phyloP scores from a whole-genome alignment of 2,888 invertebrate species.

The Andrena marginata region DNA sequence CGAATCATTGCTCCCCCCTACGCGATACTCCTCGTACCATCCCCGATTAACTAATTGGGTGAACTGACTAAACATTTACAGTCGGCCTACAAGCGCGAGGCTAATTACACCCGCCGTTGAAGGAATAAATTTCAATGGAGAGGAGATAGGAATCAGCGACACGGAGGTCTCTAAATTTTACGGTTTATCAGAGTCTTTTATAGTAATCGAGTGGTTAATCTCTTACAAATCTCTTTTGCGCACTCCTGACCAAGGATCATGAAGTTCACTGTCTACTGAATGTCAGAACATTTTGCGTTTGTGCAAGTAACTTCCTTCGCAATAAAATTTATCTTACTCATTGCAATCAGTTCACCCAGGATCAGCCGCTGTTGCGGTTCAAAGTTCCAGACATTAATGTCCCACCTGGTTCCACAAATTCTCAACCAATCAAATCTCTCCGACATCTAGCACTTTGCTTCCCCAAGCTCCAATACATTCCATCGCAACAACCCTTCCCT shows the following conservation, averaged over 20 bases:
- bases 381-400: neutral
- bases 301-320: no score
- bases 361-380: no score
- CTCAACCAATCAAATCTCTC: neutral
- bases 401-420: neutral
- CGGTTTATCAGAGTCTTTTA: no score
- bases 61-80: neutral
- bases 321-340: no score
- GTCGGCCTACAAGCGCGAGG: neutral
- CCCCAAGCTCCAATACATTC: neutral
- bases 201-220: no score
- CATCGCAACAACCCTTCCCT: neutral
- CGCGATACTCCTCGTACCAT: slow-evolving; percentile 7
- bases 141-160: neutral
- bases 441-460: neutral
- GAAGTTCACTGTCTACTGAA: no score
- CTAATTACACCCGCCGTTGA: slow-evolving; percentile 6
- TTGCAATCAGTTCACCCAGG: neutral
- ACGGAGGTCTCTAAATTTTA: neutral
- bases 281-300: no score
- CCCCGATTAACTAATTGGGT: slow-evolving; percentile 32
- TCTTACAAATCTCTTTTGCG: no score
- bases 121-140: neutral
- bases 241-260: no score
- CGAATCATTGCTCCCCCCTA: slow-evolving; percentile 1